A percentile compares a stretch with the other conserved stretches of the same genome.
Evolutionary conservation across 2,888 invertebrate species (phyloP).

Genomic region (Mechanitis mazaeus): DNA sequence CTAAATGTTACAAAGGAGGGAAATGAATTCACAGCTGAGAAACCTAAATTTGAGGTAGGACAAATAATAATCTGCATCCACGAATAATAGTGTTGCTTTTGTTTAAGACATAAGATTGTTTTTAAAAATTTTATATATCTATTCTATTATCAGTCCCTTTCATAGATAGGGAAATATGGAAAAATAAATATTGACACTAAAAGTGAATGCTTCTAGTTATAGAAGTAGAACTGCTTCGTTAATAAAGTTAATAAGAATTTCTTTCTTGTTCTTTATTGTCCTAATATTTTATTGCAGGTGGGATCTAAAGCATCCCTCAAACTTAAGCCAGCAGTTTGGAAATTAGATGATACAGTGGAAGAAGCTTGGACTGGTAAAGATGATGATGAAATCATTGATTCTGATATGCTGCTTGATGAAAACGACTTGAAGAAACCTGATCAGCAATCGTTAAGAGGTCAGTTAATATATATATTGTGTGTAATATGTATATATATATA

Average conservation of each 20-base stretch:
- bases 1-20: slow-evolving; percentile 54
- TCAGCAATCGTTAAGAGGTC: slow-evolving; percentile 88
- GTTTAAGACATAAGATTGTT: too few relatives aligned
- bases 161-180: too few relatives aligned
- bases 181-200: too few relatives aligned
- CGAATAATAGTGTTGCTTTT: too few relatives aligned
- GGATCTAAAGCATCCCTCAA: slow-evolving; percentile 67
- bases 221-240: too few relatives aligned
- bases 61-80: too few relatives aligned
- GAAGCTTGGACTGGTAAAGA: slow-evolving; percentile 69
- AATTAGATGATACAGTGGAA: slow-evolving; percentile 82
- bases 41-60: slow-evolving; percentile 82
- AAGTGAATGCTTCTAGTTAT: too few relatives aligned
- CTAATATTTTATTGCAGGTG: slow-evolving; percentile 43
- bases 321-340: slow-evolving; percentile 78
- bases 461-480: slow-evolving; percentile 3
- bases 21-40: slow-evolving; percentile 69
- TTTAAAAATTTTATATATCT: too few relatives aligned
- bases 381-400: slow-evolving; percentile 89
- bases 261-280: too few relatives aligned
- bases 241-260: too few relatives aligned
- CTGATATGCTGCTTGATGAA: slow-evolving; percentile 91
- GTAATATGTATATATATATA: too few relatives aligned
- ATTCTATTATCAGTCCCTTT: too few relatives aligned
- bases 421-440: slow-evolving; percentile 93